Conservation (phyloP, 2,888 invertebrate species). For the Ophonus ardosiacus region DNA sequence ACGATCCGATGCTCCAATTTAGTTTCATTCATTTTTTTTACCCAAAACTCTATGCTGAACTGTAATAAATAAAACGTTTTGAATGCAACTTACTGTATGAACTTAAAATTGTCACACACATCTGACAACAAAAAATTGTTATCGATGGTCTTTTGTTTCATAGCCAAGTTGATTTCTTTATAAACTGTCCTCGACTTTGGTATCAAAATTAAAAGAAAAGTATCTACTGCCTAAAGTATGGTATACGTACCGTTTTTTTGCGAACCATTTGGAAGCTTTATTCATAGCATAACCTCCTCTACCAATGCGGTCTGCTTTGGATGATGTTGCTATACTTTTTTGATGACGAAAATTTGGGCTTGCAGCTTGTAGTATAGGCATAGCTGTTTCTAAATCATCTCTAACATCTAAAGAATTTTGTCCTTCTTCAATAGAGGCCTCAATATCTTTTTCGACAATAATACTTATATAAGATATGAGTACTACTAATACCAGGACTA, state of each 20-base stretch:
- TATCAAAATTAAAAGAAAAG: too few species aligned
- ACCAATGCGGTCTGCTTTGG: constrained; percentile 80
- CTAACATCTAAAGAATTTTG: constrained; percentile 79
- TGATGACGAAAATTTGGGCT: constrained; percentile 85
- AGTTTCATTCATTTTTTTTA: too few species aligned
- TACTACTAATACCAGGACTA: constrained; percentile 60
- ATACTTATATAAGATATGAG: constrained; percentile 55
- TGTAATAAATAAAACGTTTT: too few species aligned
- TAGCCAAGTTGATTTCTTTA: too few species aligned
- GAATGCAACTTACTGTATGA: too few species aligned
- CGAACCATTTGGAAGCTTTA: constrained; percentile 81
- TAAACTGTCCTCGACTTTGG: too few species aligned
- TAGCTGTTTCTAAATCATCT: constrained; percentile 77
- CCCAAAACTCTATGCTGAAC: too few species aligned
- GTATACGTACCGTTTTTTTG: constrained; percentile 74
- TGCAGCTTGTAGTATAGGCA: constrained; percentile 77
- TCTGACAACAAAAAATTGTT: too few species aligned
- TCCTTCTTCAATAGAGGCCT: constrained; percentile 78
- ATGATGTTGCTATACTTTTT: constrained; percentile 81
- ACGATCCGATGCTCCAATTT: too few species aligned
- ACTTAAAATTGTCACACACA: too few species aligned
- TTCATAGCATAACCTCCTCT: constrained; percentile 83
- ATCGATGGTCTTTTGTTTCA: too few species aligned
- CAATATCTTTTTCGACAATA: constrained; percentile 72
- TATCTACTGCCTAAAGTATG: too few species aligned